These are phyloP conservation scores for Cantharis lateralis DNA, from an alignment of 2,888 invertebrate genomes.

Conservation along the genomic window DNA sequence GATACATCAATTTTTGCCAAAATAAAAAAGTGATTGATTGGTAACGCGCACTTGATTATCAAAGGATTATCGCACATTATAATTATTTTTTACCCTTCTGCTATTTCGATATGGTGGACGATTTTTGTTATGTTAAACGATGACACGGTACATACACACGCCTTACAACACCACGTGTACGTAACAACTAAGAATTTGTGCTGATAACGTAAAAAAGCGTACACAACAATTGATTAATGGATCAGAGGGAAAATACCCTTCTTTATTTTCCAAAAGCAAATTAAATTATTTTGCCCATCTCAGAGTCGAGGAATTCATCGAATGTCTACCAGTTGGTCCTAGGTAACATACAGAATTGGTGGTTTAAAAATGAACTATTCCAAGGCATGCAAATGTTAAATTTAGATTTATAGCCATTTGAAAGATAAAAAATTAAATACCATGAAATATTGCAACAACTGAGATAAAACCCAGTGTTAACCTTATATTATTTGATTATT, in stretches of 20 bases:
- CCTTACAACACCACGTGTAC: conserved; percentile 46
- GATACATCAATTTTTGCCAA: conserved; percentile 53
- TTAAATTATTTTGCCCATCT: too few relatives aligned
- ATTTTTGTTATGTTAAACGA: conserved; percentile 53
- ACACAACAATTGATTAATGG: conserved; percentile 34
- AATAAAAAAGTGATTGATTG: conserved; percentile 56
- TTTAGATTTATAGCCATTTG: neutral
- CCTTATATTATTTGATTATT: conserved; percentile 12
- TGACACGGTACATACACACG: conserved; percentile 41
- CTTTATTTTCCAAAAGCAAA: neutral
- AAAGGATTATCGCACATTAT: conserved; percentile 52
- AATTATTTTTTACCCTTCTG: conserved; percentile 39
- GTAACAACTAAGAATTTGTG: conserved; percentile 33
- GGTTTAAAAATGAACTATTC: too few relatives aligned
- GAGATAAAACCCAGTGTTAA: conserved; percentile 22
- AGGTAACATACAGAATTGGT: too few relatives aligned
- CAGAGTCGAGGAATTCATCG: too few relatives aligned
- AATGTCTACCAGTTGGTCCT: too few relatives aligned
- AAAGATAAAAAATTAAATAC: conserved; percentile 24
- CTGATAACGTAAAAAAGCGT: conserved; percentile 37
- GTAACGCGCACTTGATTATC: conserved; percentile 54
- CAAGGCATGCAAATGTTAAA: too few relatives aligned
- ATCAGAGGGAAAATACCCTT: conserved; percentile 1
- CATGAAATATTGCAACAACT: conserved; percentile 31
- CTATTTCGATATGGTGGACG: conserved; percentile 13